These are phyloP conservation scores for Echinometra lucunter DNA, from an alignment of 53 echinoderm and acorn worm genomes.

Conservation along the genomic window DNA sequence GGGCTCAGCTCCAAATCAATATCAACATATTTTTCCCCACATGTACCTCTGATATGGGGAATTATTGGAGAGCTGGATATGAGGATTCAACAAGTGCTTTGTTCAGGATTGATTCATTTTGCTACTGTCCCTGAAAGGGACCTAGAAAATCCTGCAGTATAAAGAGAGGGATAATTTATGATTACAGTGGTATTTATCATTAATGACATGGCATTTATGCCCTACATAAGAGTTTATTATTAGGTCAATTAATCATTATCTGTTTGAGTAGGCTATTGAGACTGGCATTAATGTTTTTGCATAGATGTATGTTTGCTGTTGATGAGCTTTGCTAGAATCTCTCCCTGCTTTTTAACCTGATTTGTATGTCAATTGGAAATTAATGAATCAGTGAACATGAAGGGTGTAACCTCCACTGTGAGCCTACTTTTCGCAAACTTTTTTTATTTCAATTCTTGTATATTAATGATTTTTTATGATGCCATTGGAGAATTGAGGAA, in stretches of 20 bases:
- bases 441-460: too few relatives aligned
- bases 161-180: background rate
- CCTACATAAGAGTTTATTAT: background rate
- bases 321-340: too few relatives aligned
- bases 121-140: background rate
- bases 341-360: too few relatives aligned
- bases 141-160: background rate
- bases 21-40: background rate
- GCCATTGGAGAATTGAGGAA: too few relatives aligned
- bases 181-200: background rate
- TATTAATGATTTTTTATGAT: too few relatives aligned
- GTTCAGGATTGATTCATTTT: background rate
- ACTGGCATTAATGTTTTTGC: background rate
- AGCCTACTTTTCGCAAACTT: too few relatives aligned
- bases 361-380: too few relatives aligned
- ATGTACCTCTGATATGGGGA: background rate
- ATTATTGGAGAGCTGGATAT: constrained; percentile 11
- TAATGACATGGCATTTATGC: constrained; percentile 31
- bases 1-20: background rate
- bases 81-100: constrained; percentile 26
- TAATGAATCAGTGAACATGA: too few relatives aligned
- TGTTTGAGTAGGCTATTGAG: background rate
- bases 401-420: too few relatives aligned
- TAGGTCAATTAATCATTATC: constrained; percentile 6
- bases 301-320: too few relatives aligned